phyloP scores from a whole-genome alignment of 2,888 invertebrate species.

The Acanthosepion pharaonis region DNA sequence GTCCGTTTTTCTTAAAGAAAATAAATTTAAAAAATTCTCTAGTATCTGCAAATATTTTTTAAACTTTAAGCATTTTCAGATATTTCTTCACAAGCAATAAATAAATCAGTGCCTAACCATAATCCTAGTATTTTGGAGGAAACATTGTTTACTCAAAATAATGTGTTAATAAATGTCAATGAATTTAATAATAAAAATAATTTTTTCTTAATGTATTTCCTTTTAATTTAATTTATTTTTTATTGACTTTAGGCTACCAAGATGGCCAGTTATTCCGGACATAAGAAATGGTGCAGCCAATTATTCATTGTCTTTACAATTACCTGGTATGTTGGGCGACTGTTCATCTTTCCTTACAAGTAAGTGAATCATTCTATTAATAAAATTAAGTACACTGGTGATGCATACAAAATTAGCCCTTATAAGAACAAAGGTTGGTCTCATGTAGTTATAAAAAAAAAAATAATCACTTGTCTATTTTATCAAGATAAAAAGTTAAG shows the following conservation, averaged over 20 bases:
- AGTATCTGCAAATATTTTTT: too few relatives aligned
- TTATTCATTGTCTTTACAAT: slow-evolving; percentile 43
- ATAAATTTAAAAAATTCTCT: too few relatives aligned
- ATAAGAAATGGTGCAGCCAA: neutral
- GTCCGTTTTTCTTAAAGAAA: too few relatives aligned
- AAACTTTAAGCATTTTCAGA: too few relatives aligned
- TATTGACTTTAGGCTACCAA: slow-evolving; percentile 24
- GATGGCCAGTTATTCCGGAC: slow-evolving; percentile 37
- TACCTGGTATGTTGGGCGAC: slow-evolving; percentile 39
- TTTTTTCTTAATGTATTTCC: too few relatives aligned
- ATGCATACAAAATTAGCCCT: neutral
- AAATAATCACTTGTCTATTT: neutral
- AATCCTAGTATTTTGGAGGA: too few relatives aligned
- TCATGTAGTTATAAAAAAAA: neutral
- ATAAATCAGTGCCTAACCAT: too few relatives aligned
- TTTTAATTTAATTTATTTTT: neutral
- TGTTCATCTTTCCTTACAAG: slow-evolving; percentile 44
- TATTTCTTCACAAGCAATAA: too few relatives aligned
- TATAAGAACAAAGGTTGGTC: neutral
- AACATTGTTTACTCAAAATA: neutral
- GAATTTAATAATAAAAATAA: neutral
- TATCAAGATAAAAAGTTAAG: too few relatives aligned
- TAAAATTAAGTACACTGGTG: neutral
- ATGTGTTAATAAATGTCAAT: too few relatives aligned
- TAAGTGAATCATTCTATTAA: neutral